Conservation (phyloP, 2,797 vertebrate genomes). For the Toxotes lorentzi region DNA sequence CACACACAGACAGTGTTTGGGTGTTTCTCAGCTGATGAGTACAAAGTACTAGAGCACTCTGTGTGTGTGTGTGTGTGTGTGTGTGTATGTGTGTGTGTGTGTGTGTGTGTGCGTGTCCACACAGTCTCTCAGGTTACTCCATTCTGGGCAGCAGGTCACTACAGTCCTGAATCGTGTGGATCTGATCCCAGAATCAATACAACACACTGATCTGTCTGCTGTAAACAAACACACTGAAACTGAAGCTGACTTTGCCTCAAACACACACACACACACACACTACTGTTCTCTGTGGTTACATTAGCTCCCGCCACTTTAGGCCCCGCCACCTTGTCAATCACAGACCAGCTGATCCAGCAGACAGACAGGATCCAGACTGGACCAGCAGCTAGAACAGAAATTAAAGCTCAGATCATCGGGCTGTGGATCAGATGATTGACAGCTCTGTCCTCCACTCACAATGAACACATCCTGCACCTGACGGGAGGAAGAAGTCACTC, state of each 20-base stretch:
- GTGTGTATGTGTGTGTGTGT: slow-evolving; percentile 27
- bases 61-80: slow-evolving; percentile 4
- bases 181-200: slow-evolving; percentile 58
- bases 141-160: slow-evolving; percentile 25
- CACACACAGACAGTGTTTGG: slow-evolving; percentile 21
- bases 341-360: background rate
- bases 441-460: background rate
- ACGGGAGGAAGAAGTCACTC: background rate
- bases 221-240: slow-evolving; percentile 45
- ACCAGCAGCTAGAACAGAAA: too few species aligned
- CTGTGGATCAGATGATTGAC: too few species aligned
- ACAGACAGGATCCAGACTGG: background rate
- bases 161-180: slow-evolving; percentile 35
- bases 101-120: slow-evolving; percentile 21
- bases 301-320: background rate
- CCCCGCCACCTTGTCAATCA: background rate
- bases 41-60: slow-evolving; percentile 11
- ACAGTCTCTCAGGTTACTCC: slow-evolving; percentile 55
- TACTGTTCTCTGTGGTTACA: background rate
- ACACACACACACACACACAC: background rate
- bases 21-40: slow-evolving; percentile 26
- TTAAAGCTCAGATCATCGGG: background rate
- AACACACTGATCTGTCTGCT: background rate
- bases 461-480: background rate
- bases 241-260: background rate